These are phyloP conservation scores for Rhineura floridana DNA, from an alignment of 2,113 vertebrate species.

Conservation along the genomic window DNA sequence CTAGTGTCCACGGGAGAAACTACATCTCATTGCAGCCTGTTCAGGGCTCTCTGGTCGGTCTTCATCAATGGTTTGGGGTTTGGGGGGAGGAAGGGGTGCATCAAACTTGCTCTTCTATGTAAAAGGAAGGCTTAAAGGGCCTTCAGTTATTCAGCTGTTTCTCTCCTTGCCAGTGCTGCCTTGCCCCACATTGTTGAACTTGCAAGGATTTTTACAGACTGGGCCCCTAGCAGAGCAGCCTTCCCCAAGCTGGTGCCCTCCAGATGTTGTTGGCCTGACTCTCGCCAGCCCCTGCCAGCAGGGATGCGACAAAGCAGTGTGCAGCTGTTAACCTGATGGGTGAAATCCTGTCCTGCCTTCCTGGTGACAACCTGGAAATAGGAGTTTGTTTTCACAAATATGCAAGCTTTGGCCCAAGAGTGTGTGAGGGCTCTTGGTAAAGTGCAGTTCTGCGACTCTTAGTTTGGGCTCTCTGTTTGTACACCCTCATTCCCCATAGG, in stretches of 20 bases:
- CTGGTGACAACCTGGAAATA: neutral
- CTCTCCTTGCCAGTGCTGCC: slow-evolving; percentile 7
- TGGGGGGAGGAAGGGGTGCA: slow-evolving; percentile 27
- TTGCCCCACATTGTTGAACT: slow-evolving; percentile 27
- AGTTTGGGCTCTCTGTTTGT: neutral
- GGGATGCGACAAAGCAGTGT: slow-evolving; percentile 6
- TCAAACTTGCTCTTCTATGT: slow-evolving; percentile 9
- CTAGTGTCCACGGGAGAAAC: slow-evolving; percentile 64
- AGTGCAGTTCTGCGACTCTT: neutral
- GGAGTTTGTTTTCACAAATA: neutral
- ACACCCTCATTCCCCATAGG: neutral
- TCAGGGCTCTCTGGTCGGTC: neutral
- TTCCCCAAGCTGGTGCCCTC: no score
- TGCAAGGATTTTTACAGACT: slow-evolving; percentile 1
- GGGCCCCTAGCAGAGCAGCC: no score
- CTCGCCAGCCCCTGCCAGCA: no score
- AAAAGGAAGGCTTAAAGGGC: slow-evolving; percentile 33
- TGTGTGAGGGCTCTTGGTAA: neutral
- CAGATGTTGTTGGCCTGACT: no score
- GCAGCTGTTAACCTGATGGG: neutral
- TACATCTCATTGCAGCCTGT: slow-evolving; percentile 27
- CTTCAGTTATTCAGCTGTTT: neutral
- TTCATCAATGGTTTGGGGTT: slow-evolving; percentile 29
- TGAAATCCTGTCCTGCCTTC: neutral
- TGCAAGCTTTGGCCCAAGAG: neutral